phyloP scores from a whole-genome alignment of 1,140 invertebrate species.

The Latrodectus geometricus region DNA sequence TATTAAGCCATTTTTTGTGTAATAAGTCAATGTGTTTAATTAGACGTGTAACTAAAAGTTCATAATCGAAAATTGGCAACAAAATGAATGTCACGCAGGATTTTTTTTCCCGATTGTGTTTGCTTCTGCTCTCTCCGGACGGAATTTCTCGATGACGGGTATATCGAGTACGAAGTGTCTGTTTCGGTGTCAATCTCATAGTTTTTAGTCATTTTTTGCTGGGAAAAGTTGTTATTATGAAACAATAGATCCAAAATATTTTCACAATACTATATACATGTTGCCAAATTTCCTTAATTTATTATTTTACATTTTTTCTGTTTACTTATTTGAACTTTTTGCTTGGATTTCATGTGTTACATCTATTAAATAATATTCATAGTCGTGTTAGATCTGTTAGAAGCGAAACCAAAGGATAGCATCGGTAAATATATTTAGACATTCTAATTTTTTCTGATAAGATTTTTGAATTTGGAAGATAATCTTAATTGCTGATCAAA shows the following conservation, averaged over 20 bases:
- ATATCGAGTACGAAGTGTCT: background rate
- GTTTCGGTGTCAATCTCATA: background rate
- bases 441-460: background rate
- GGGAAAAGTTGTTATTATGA: background rate
- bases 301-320: background rate
- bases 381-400: slow-evolving; percentile 6
- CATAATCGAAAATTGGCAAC: slow-evolving; percentile 4
- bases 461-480: background rate
- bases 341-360: background rate
- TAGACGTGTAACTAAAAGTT: no score
- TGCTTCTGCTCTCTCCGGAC: background rate
- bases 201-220: background rate
- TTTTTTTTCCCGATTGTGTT: background rate
- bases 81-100: slow-evolving; percentile 21
- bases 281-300: background rate
- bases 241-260: background rate
- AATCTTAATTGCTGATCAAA: background rate
- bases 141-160: background rate
- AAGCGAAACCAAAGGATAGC: slow-evolving; percentile 32
- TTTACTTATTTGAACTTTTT: background rate
- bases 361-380: background rate
- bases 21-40: no score
- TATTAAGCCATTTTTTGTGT: no score
- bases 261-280: background rate
- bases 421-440: slow-evolving; percentile 31